Conservation (phyloP, 2,113 vertebrate species). For the Columba livia region DNA sequence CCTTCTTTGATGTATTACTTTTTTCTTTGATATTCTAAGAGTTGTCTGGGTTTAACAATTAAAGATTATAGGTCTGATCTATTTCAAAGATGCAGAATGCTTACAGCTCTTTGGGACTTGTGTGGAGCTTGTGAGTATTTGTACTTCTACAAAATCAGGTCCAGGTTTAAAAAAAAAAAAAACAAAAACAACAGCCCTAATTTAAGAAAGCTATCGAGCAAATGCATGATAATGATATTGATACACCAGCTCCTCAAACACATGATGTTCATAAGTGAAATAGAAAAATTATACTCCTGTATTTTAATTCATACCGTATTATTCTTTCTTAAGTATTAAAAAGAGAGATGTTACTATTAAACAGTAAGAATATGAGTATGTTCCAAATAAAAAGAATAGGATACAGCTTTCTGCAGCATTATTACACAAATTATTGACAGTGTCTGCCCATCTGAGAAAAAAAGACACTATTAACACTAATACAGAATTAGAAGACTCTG, state of each 20-base stretch:
- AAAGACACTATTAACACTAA: not conserved
- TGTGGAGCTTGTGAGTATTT: slow-evolving; percentile 21
- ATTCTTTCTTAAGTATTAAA: not conserved
- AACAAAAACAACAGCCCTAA: not conserved
- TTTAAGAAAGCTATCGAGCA: slow-evolving; percentile 7
- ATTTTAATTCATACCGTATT: not conserved
- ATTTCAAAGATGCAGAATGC: slow-evolving; percentile 56
- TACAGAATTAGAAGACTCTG: not conserved
- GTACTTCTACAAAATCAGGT: slow-evolving; percentile 44
- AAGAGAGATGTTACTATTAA: not conserved
- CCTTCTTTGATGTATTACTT: slow-evolving; percentile 34
- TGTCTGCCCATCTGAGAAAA: not conserved
- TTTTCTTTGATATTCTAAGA: slow-evolving; percentile 27
- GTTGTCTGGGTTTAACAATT: slow-evolving; percentile 22
- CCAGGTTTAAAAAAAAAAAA: slow-evolving; percentile 41
- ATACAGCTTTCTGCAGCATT: not conserved
- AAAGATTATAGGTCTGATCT: slow-evolving; percentile 28
- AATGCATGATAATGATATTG: slow-evolving; percentile 16
- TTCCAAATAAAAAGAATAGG: not conserved
- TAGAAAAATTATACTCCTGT: not conserved
- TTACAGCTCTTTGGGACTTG: not conserved
- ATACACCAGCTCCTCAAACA: not conserved
- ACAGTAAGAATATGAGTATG: not conserved
- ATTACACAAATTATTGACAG: not conserved
- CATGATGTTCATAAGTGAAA: not conserved